Evolutionary conservation across 2,113 vertebrate species (phyloP).

Genomic region (Diadophis punctatus): DNA sequence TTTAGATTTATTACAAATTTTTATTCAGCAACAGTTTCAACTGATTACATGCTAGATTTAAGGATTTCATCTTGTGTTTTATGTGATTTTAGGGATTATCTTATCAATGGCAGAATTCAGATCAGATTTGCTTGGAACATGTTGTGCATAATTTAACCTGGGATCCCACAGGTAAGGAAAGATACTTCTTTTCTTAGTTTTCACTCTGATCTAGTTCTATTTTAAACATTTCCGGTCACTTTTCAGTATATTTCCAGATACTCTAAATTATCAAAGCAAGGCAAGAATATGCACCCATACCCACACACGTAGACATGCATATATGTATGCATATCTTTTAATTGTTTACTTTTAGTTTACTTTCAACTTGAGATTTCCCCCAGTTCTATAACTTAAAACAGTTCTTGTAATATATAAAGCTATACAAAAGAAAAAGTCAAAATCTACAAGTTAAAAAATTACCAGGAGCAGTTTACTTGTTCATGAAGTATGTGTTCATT

Average conservation of each 20-base stretch:
- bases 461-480: background rate
- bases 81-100: constrained; percentile 72
- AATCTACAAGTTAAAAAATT: background rate
- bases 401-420: background rate
- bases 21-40: background rate
- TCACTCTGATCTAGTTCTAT: background rate
- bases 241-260: background rate
- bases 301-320: no score
- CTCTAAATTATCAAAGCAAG: background rate
- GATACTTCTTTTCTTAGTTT: background rate
- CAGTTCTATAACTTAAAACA: background rate
- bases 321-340: background rate
- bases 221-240: background rate
- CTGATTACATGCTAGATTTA: background rate
- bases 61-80: background rate
- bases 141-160: constrained; percentile 87
- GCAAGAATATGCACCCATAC: background rate
- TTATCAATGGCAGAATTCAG: constrained; percentile 94
- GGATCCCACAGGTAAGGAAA: constrained; percentile 85
- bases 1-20: background rate
- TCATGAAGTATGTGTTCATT: background rate
- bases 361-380: background rate
- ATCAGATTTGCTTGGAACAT: constrained; percentile 85
- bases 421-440: background rate
- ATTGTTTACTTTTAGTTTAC: background rate